These are phyloP conservation scores for Tinea pellionella DNA, from an alignment of 2,888 invertebrate species.

Conservation along the genomic window DNA sequence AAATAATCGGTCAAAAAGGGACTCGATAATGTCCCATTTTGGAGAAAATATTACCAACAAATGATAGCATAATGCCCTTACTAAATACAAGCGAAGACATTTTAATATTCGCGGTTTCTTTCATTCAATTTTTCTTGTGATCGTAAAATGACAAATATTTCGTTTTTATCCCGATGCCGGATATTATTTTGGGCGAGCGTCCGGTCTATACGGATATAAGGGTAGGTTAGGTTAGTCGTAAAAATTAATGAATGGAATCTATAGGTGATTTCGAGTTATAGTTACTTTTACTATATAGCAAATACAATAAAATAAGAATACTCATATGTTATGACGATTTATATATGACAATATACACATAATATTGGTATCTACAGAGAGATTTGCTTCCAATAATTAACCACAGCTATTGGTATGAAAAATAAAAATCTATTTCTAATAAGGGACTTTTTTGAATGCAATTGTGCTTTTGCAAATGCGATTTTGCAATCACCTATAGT, in stretches of 20 bases:
- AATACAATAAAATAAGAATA: not conserved
- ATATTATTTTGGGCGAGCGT: slow-evolving; percentile 7
- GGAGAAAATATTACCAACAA: slow-evolving; percentile 6
- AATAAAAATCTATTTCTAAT: too few species aligned
- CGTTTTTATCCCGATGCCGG: not conserved
- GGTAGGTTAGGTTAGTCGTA: slow-evolving; percentile 7
- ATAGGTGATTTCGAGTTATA: slow-evolving; percentile 9
- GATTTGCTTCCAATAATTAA: too few species aligned
- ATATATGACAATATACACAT: not conserved
- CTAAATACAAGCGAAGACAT: not conserved
- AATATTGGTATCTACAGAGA: too few species aligned
- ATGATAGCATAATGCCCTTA: not conserved
- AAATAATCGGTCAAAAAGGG: slow-evolving; percentile 12
- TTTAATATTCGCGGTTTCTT: slow-evolving; percentile 2
- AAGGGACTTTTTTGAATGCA: too few species aligned
- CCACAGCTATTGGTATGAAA: too few species aligned
- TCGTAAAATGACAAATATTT: slow-evolving; percentile 7
- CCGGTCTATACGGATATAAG: not conserved
- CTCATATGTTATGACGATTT: not conserved
- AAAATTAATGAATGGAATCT: slow-evolving; percentile 14
- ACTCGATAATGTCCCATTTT: slow-evolving; percentile 13
- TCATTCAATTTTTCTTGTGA: not conserved
- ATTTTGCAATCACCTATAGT: too few species aligned
- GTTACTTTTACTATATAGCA: not conserved
- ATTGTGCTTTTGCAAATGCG: too few species aligned